Conservation (phyloP, 1,140 invertebrate genomes). For the Notospermus geniculatus region DNA sequence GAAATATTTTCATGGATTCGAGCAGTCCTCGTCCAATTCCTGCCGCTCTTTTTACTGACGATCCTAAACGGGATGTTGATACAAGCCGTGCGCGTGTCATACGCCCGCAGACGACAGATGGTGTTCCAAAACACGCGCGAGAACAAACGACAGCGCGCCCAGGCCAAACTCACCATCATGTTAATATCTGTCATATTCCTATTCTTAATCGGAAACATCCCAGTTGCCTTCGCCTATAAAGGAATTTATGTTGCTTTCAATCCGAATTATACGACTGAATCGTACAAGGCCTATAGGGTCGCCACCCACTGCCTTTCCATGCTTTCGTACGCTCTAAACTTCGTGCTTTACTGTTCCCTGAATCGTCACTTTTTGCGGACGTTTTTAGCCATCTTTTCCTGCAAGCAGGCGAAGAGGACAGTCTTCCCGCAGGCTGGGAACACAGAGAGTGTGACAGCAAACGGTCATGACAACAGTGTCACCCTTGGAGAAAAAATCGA, state of each 20-base stretch:
- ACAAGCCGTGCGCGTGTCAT: background rate
- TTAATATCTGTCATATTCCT: background rate
- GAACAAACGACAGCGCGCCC: background rate
- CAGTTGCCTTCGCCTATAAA: slow-evolving; percentile 5
- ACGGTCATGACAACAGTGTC: too few species aligned
- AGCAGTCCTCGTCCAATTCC: slow-evolving; percentile 6
- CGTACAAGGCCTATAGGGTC: background rate
- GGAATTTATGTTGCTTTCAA: background rate
- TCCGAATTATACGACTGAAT: background rate
- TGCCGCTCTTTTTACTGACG: slow-evolving; percentile 2
- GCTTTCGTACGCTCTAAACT: background rate
- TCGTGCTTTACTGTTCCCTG: slow-evolving; percentile 5
- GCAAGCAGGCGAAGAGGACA: too few species aligned
- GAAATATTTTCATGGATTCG: background rate
- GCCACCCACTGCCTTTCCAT: slow-evolving; percentile 1
- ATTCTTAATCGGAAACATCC: slow-evolving; percentile 7
- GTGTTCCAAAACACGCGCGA: slow-evolving; percentile 3
- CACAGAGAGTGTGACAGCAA: too few species aligned
- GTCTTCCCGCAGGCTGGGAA: too few species aligned
- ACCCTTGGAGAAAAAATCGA: too few species aligned
- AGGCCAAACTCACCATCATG: slow-evolving; percentile 4
- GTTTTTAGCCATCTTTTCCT: background rate
- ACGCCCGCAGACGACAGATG: background rate
- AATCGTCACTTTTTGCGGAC: slow-evolving; percentile 7
- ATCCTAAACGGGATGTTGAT: slow-evolving; percentile 3